Base-by-base conservation (phyloP, 1,140 invertebrate genomes). In the Conopomorpha cramerella region DNA sequence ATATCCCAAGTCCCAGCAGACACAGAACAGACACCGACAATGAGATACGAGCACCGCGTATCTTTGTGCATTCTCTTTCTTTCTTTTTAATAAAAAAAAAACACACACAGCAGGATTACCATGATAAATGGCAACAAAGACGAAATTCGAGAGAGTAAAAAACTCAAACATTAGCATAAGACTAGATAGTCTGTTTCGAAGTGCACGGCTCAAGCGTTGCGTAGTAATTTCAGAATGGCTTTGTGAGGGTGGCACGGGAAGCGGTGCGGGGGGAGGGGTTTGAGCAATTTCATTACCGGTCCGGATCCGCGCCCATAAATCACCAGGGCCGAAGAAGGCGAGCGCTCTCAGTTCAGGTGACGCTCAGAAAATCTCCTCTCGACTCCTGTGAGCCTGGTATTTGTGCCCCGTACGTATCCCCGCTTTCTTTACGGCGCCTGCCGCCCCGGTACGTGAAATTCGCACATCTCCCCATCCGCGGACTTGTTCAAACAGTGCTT, bases 301-400 rank as follows among this genome's bases (percentile, higher is more conserved):
- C 73, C 72, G 71, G 73, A 73, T 74, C 66, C 66, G 56, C 54
- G 71, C 51, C 61, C 76, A 83, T 82, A 83, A 81, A 80, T 77
- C 81, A 80, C 66, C 60, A 55, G 52, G 53, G 43, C 64, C 62
- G 64, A 73, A 71, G 65, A 64, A 62, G 60, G 48, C 56, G 56
- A 8, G 16, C 55, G 54, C 51, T 54, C 54, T 39, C 41, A 46
- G 50, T 42, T 70, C 70, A 74, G 70, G 70, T 74, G 70, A 74
- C 66, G 70, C 60, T 59, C 49, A 43, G 46, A 49, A 54, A 64
- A 49, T 60, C 61, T 50, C 54, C 55, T 37, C 31, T 16, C 28
- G 28, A 14, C 28, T 30, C 28, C 28, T 30, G 28, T 59, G 54
- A 68, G 55, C 56, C 55, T 49, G 63, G 52, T 52, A 57, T 62